These are phyloP conservation scores for Hypomecis atomaria DNA, from an alignment of 2,888 invertebrate genomes.

Conservation along the genomic window DNA sequence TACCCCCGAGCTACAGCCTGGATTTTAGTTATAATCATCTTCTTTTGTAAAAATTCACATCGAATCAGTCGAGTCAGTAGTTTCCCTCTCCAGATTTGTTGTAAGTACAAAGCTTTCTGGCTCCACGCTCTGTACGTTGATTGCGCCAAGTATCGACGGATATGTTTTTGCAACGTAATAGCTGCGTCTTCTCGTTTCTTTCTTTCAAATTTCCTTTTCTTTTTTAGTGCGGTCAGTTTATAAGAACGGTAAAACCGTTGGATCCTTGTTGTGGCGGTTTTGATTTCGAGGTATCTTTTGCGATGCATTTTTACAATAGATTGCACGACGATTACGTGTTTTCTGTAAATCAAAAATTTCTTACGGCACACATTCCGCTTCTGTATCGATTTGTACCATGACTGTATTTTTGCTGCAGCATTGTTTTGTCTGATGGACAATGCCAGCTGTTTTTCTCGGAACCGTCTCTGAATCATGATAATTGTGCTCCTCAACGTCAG, in stretches of 20 bases:
- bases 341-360: slow-evolving; percentile 56
- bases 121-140: slow-evolving; percentile 59
- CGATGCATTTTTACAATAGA: slow-evolving; percentile 66
- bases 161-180: slow-evolving; percentile 66
- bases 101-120: slow-evolving; percentile 62
- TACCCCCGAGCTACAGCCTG: slow-evolving; percentile 79
- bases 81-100: slow-evolving; percentile 73
- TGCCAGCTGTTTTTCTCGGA: slow-evolving; percentile 56
- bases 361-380: slow-evolving; percentile 56
- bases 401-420: slow-evolving; percentile 68
- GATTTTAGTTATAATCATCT: slow-evolving; percentile 60
- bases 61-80: slow-evolving; percentile 65
- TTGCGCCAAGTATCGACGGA: slow-evolving; percentile 61
- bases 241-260: slow-evolving; percentile 72
- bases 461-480: slow-evolving; percentile 66
- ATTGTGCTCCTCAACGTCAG: slow-evolving; percentile 53
- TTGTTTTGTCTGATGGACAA: slow-evolving; percentile 47
- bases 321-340: slow-evolving; percentile 63
- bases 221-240: slow-evolving; percentile 52
- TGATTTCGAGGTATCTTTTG: slow-evolving; percentile 53
- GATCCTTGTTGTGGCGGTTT: slow-evolving; percentile 57
- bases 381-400: slow-evolving; percentile 63
- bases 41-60: slow-evolving; percentile 65
- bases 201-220: slow-evolving; percentile 47
- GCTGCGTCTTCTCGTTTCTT: slow-evolving; percentile 58